Evolutionary conservation across 2,113 vertebrate genomes (phyloP), one percentile per base, ranked within the genome.

Genomic region (Paramisgurnus dabryanus): DNA sequence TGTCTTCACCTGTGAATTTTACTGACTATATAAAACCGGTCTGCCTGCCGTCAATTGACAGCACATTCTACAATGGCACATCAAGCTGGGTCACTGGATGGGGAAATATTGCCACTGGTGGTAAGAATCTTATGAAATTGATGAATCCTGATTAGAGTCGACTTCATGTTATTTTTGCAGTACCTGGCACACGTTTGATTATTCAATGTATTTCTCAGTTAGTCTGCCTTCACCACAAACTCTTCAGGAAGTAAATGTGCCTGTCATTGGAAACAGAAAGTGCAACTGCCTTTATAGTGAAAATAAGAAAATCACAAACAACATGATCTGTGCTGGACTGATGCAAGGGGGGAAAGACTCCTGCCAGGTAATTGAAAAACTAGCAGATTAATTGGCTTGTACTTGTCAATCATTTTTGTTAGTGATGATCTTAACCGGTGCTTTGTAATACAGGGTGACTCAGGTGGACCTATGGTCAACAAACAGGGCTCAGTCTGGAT

Each of bases 361-460:
- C 58, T 93, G 91, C 60, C 72, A 81, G 79, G 67, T 74, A 76
- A 1, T 13, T 12, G 11, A 2, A 53, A 10, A 34, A 34, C 27
- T 34, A 34, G 27, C 27, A 34, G 27, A 3, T 34, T 34, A 34
- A 34, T 15, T 15, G 50, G 5, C 2, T 50, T 50, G 47, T 10
- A 11, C 12, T 3, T 50, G 10, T 9, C 49, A 12, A 4, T 50
- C 11, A 11, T 50, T 12, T 3, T 9, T 57, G 5, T 57, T 4
- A 6, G 13, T 57, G 2, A n/a, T 12, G 4, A 50, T 34, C 22
- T 13, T 5, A 60, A 65, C 47, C 43, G 22, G 12, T 77, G 78
- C 90, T 66, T 66, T 50, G 87, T 15, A 79, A 64, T 83, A 81
- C 77, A 95, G 94, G 94, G 95, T 47, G 94, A 96, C 39, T 95